phyloP scores from a whole-genome alignment of 1,140 invertebrate species.

The Psix sp. region DNA sequence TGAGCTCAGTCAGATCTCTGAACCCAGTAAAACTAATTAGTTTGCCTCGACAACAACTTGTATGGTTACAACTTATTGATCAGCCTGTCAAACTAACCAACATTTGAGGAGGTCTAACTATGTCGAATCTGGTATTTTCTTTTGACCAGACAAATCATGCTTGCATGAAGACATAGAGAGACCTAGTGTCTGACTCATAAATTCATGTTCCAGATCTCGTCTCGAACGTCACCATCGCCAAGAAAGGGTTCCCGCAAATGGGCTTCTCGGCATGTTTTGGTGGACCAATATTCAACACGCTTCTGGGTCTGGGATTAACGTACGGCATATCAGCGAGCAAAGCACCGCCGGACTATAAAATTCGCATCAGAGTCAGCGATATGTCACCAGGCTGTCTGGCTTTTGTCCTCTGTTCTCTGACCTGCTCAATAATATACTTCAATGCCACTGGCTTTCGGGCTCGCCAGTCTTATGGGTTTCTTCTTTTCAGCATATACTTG shows the following conservation, averaged over 20 bases:
- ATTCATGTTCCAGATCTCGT: constrained; percentile 79
- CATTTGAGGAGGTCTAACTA: too few species aligned
- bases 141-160: too few species aligned
- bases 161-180: too few species aligned
- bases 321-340: constrained; percentile 60
- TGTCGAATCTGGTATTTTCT: too few species aligned
- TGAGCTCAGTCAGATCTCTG: constrained; percentile 21
- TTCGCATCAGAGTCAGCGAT: constrained; percentile 67
- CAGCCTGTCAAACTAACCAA: too few species aligned
- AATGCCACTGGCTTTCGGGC: constrained; percentile 64
- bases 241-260: constrained; percentile 82
- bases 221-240: constrained; percentile 81
- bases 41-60: constrained; percentile 1
- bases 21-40: constrained; percentile 13
- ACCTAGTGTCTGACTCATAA: too few species aligned
- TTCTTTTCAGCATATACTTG: constrained; percentile 68
- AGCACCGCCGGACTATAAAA: constrained; percentile 43
- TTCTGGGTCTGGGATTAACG: constrained; percentile 71
- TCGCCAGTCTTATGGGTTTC: constrained; percentile 67
- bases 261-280: constrained; percentile 85
- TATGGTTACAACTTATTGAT: too few species aligned
- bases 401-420: constrained; percentile 69
- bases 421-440: constrained; percentile 65
- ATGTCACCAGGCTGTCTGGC: constrained; percentile 72
- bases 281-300: constrained; percentile 83